A percentile compares a stretch with the other conserved stretches of the same genome.
Evolutionary conservation across 2,113 vertebrate genomes (phyloP).

Genomic region (Hippocampus abdominalis): DNA sequence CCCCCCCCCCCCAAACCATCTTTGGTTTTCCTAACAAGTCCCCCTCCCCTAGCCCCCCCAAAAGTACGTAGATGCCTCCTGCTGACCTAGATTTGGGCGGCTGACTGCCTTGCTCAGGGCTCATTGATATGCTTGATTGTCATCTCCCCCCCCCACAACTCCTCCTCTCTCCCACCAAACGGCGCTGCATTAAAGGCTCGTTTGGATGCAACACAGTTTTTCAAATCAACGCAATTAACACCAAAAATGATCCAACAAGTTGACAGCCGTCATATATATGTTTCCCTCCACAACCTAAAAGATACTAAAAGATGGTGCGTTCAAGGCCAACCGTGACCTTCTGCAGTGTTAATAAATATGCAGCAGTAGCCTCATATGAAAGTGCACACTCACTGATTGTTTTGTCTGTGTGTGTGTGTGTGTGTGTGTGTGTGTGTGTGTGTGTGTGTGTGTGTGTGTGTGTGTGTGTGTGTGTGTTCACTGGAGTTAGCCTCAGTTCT

Average conservation of each 20-base stretch:
- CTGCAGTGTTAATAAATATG: constrained; percentile 11
- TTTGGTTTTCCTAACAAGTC: neutral
- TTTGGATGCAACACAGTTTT: constrained; percentile 32
- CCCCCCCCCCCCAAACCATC: neutral
- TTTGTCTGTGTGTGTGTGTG: neutral
- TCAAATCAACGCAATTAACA: constrained; percentile 43
- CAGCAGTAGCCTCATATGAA: neutral
- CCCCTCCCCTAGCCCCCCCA: neutral
- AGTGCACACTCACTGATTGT: neutral
- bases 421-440: neutral
- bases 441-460: neutral
- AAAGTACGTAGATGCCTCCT: constrained; percentile 16
- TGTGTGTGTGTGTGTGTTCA: constrained; percentile 15
- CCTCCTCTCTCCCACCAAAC: constrained; percentile 51
- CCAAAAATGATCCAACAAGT: no score
- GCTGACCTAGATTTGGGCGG: constrained; percentile 54
- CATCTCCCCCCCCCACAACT: constrained; percentile 60
- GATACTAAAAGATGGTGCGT: constrained; percentile 14
- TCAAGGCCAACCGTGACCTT: constrained; percentile 4
- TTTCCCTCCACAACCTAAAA: neutral
- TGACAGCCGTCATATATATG: neutral
- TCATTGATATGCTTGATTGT: constrained; percentile 70
- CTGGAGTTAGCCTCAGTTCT: constrained; percentile 42
- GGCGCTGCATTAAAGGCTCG: constrained; percentile 47
- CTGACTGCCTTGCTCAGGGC: constrained; percentile 36